phyloP scores from a whole-genome alignment of 2,797 vertebrate species.

The Hemitrygon akajei region DNA sequence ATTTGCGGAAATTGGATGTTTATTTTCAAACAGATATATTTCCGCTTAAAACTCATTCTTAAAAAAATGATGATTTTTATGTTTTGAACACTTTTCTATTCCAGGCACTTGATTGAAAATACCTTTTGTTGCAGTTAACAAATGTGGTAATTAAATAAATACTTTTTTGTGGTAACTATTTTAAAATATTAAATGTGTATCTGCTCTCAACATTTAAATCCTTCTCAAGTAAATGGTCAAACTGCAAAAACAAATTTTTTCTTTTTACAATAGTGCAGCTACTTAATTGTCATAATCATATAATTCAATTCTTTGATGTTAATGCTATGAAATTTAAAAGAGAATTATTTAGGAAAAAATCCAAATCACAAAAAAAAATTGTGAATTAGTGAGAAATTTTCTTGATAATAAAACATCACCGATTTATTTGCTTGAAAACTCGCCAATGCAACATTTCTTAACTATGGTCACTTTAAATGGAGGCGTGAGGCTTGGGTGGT shows the following conservation, averaged over 20 bases:
- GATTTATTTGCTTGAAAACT: conserved; percentile 20
- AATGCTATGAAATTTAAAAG: not conserved
- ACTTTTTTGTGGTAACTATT: not conserved
- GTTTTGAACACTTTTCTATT: conserved; percentile 20
- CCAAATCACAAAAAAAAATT: not conserved
- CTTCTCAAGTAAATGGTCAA: not conserved
- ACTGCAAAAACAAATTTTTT: not conserved
- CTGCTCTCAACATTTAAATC: not conserved
- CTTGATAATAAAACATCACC: not conserved
- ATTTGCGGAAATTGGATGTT: conserved; percentile 30
- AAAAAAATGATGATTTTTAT: not conserved
- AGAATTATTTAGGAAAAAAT: not conserved
- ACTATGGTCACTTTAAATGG: conserved; percentile 17
- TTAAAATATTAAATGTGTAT: not conserved
- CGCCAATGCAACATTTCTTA: not conserved
- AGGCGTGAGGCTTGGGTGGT: conserved; percentile 22
- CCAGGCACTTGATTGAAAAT: not conserved
- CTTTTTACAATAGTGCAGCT: not conserved
- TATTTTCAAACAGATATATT: conserved; percentile 28
- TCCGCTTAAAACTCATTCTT: not conserved
- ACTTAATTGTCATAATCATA: not conserved
- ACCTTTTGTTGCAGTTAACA: not conserved
- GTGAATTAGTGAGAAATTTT: not conserved
- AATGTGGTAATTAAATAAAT: not conserved
- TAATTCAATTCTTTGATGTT: not conserved